Conservation (phyloP, 2,797 vertebrate genomes). For the Sciurus carolinensis region DNA sequence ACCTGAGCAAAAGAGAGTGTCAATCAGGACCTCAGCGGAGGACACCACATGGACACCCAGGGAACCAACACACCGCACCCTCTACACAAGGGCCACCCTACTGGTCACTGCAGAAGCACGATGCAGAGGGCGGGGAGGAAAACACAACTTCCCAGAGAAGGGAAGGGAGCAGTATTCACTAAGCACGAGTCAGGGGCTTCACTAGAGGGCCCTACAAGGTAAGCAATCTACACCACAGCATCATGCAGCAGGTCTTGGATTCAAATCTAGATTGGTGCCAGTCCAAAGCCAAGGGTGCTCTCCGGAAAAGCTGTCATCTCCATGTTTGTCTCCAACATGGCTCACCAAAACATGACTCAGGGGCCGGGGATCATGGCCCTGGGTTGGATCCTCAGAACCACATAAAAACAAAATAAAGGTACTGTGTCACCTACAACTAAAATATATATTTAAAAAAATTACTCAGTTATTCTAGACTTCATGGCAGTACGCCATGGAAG, state of each 20-base stretch:
- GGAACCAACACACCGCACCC: not conserved
- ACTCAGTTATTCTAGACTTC: not conserved
- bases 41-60: not conserved
- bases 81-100: not conserved
- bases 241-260: not conserved
- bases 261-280: not conserved
- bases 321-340: rapidly evolving
- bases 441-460: too few species aligned
- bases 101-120: not conserved
- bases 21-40: not conserved
- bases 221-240: not conserved
- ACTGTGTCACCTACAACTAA: too few species aligned
- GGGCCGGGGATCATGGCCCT: too few species aligned
- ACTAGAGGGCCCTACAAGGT: not conserved
- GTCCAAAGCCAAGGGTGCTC: not conserved
- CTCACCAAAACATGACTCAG: not conserved
- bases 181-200: not conserved
- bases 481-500: not conserved
- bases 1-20: constrained; percentile 89
- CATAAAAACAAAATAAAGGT: too few species aligned
- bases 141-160: too few species aligned
- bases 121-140: not conserved
- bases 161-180: rapidly evolving
- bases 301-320: not conserved
- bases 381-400: too few species aligned